Conservation (phyloP, 2,797 vertebrate species). For the Cygnus olor region DNA sequence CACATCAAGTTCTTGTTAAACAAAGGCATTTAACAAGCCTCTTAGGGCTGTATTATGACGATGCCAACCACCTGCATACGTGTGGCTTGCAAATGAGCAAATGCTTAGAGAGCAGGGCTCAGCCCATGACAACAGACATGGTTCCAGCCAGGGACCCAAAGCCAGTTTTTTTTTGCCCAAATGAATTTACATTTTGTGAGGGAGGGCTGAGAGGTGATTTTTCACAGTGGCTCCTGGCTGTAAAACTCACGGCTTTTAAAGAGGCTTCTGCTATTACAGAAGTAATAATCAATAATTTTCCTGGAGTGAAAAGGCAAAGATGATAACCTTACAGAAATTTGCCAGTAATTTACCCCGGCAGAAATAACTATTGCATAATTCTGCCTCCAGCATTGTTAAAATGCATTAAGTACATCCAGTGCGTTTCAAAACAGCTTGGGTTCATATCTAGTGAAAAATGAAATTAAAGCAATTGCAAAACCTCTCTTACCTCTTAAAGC, state of each 20-base stretch:
- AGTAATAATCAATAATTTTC: not conserved
- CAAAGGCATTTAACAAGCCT: not conserved
- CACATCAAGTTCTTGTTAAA: not conserved
- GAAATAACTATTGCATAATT: not conserved
- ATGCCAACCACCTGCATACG: not conserved
- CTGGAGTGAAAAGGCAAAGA: not conserved
- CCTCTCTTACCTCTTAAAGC: constrained; percentile 86
- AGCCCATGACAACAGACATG: not conserved
- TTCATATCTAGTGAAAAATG: not conserved
- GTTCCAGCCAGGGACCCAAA: not conserved
- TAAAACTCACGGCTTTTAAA: not conserved
- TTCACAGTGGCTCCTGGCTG: not conserved
- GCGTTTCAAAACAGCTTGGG: not conserved
- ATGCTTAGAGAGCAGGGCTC: not conserved
- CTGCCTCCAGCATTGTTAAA: too few species aligned
- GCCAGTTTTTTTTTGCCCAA: not conserved
- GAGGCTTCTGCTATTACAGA: not conserved
- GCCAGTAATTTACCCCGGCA: not conserved
- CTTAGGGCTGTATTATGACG: not conserved
- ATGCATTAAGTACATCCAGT: not conserved
- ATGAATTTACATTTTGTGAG: not conserved
- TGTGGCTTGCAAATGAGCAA: not conserved
- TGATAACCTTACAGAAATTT: not conserved
- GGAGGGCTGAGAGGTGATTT: not conserved
- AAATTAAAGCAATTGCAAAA: not conserved